phyloP scores from a whole-genome alignment of 2,797 vertebrate species.

The Pseudochirops cupreus region DNA sequence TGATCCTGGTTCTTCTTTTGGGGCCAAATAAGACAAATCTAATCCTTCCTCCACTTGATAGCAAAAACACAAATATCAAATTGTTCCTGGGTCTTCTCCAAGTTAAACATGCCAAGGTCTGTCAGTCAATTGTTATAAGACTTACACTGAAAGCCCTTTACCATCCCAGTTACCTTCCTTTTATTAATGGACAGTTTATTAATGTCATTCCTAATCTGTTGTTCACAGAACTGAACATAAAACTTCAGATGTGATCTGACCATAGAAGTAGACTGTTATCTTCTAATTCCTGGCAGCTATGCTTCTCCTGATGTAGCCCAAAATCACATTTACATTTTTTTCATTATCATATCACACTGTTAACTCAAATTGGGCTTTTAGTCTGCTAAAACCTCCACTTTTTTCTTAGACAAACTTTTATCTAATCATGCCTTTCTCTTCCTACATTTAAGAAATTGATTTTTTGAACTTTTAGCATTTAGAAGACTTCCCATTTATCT shows the following conservation, averaged over 20 bases:
- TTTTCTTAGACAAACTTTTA: neutral
- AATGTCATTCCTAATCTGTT: neutral
- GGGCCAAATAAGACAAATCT: neutral
- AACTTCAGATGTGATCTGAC: neutral
- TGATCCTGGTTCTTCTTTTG: neutral
- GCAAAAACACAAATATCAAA: neutral
- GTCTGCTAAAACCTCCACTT: neutral
- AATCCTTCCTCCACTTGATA: neutral
- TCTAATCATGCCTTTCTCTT: neutral
- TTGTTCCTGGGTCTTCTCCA: neutral
- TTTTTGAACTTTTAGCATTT: neutral
- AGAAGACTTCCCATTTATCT: neutral
- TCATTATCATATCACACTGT: neutral
- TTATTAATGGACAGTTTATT: neutral
- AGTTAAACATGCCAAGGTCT: neutral
- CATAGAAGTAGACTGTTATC: neutral
- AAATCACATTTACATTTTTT: neutral
- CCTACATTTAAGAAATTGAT: neutral
- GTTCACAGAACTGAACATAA: neutral
- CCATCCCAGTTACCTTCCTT: neutral
- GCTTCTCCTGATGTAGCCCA: neutral
- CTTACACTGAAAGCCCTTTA: neutral
- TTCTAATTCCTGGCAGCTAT: neutral
- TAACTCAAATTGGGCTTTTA: neutral
- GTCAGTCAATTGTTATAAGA: neutral